Percentiles rank a stretch among this genome's conserved stretches.
Evolutionary conservation across 2,113 vertebrate species (phyloP).

Genomic region (Neolamprologus kungweensis): DNA sequence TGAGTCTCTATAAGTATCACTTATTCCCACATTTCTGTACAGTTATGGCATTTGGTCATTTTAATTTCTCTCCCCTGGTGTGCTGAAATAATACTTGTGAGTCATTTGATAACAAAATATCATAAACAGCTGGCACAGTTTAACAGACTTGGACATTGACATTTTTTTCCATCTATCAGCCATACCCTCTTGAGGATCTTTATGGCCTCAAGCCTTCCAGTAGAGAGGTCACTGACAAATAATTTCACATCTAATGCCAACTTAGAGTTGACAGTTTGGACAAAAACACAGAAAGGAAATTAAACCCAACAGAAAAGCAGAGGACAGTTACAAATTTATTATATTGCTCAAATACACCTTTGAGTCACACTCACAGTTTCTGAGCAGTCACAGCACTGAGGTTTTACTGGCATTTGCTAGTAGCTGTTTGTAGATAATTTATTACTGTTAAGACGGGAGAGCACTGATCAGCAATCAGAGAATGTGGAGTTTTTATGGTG

Average conservation of each 20-base stretch:
- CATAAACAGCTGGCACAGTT: not conserved
- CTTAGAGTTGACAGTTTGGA: not conserved
- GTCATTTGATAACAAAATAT: not conserved
- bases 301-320: not conserved
- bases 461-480: not conserved
- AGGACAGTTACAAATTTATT: not conserved
- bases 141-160: not conserved
- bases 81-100: not conserved
- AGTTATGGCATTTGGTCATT: not conserved
- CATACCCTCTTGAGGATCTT: not conserved
- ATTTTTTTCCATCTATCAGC: not conserved
- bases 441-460: not conserved
- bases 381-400: not conserved
- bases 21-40: not conserved
- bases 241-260: not conserved
- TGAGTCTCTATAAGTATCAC: not conserved
- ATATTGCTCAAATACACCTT: not conserved
- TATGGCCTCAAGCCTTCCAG: not conserved
- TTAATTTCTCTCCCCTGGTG: not conserved
- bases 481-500: not conserved
- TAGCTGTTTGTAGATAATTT: not conserved
- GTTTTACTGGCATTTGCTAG: not conserved
- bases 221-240: not conserved
- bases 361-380: not conserved
- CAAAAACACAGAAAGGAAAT: not conserved